Evolutionary conservation across 2,797 vertebrate genomes (phyloP).

Genomic region (Propithecus perrieri): DNA sequence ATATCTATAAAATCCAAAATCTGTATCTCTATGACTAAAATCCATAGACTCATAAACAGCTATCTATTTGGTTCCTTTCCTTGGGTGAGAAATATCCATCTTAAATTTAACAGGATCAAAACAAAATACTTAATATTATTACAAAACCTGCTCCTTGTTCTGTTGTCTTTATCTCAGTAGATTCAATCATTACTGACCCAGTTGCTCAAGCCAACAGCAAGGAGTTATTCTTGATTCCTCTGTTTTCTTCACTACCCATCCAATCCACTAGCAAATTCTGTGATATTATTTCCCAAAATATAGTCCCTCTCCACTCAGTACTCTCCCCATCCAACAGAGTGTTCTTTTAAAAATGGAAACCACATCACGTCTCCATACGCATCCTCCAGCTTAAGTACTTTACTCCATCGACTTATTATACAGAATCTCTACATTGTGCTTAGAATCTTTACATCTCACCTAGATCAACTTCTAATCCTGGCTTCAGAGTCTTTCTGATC

Average conservation of each 20-base stretch:
- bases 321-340: neutral
- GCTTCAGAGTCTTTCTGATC: neutral
- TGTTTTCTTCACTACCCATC: neutral
- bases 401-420: neutral
- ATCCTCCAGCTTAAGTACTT: neutral
- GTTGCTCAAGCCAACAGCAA: neutral
- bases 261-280: neutral
- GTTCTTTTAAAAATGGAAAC: neutral
- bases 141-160: neutral
- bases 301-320: neutral
- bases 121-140: neutral
- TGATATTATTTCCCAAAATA: neutral
- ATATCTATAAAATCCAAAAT: neutral
- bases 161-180: neutral
- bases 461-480: neutral
- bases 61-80: neutral
- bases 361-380: neutral
- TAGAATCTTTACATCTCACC: neutral
- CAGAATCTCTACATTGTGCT: neutral
- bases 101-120: neutral
- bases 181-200: neutral
- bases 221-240: neutral
- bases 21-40: neutral
- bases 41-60: neutral
- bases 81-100: neutral